phyloP scores from a whole-genome alignment of 2,888 invertebrate genomes.

The Oscheius sp. region DNA sequence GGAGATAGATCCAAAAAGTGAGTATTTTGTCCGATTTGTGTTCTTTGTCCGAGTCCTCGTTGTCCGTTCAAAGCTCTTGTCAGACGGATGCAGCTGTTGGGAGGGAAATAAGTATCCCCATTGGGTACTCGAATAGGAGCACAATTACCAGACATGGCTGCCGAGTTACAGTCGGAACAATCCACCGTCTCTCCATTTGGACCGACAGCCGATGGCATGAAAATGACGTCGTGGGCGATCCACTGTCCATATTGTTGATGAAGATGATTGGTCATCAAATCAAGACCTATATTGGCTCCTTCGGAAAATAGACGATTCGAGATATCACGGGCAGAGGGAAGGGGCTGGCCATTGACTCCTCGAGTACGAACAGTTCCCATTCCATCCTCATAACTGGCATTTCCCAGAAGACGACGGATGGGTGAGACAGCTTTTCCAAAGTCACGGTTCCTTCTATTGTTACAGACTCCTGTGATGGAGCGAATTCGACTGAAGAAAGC shows the following conservation, averaged over 20 bases:
- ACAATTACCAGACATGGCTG: slow-evolving; percentile 83
- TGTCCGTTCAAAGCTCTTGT: slow-evolving; percentile 92
- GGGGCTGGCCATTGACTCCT: slow-evolving; percentile 33
- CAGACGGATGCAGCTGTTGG: slow-evolving; percentile 82
- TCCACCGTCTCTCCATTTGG: slow-evolving; percentile 50
- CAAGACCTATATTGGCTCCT: slow-evolving; percentile 17
- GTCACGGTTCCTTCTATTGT: slow-evolving; percentile 81
- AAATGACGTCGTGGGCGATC: slow-evolving; percentile 90
- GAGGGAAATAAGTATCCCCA: slow-evolving; percentile 40
- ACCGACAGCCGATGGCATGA: slow-evolving; percentile 75
- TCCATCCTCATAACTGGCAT: slow-evolving; percentile 79
- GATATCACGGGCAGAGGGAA: slow-evolving; percentile 45
- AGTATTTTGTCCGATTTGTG: slow-evolving; percentile 76
- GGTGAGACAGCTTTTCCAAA: slow-evolving; percentile 86
- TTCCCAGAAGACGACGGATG: slow-evolving; percentile 81
- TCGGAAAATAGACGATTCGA: slow-evolving; percentile 44
- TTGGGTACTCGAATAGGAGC: slow-evolving; percentile 83
- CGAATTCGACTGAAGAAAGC: no score
- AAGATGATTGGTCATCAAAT: slow-evolving; percentile 48
- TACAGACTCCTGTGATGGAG: slow-evolving; percentile 82
- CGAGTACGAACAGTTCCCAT: slow-evolving; percentile 34
- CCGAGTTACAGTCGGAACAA: slow-evolving; percentile 80
- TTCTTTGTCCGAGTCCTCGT: slow-evolving; percentile 76
- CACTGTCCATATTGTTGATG: slow-evolving; percentile 92
- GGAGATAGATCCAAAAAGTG: slow-evolving; percentile 82